Evolutionary conservation across 2,888 invertebrate species (phyloP), one percentile per base, ranked within the genome.

Genomic region (Leucophora obtusa): DNA sequence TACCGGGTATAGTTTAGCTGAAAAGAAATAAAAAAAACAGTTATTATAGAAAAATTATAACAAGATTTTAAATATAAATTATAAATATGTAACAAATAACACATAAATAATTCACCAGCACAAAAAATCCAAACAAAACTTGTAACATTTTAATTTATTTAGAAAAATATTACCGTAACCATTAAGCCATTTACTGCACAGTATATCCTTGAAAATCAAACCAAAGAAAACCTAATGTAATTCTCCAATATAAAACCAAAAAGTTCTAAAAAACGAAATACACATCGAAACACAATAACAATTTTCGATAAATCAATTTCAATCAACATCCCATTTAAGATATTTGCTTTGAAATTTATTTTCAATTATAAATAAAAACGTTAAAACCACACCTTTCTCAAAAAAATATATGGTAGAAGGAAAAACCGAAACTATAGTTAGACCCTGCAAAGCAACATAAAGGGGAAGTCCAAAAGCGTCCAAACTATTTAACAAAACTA

Each of bases 291-390:
- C 10, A 65, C 17, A 70, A 3, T 6, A 66, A 60, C 15, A 58
- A 60, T 56, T 62, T 75, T 58, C 71, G 72, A 76, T 75, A 80
- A 76, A 80, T 80, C 75, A 80, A 75, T 80, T 75, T 53, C 75
- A 71, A 75, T 80, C 79, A 75, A 75, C 71, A 75, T 68, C 75
- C 58, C 58, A 72, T 68, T 71, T 80, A 65, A 80, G 68, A 72
- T 72, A 72, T 72, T 80, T 75, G 58, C 74, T 59, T 56, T 63
- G 60, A 70, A 72, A 70, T 79, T 79, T 79, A 74, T 79, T 70
- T 74, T 79, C 74, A 70, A 65, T 74, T 71, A 70, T 65, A 54
- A 53, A 72, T 56, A 43, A 33, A n/a, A 63, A 56, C 35, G 60
- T 28, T 74, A 56, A 62, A 60, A 58, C 38, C 74, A 70, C 74